phyloP scores from a whole-genome alignment of 2,113 vertebrate species.

The Romanogobio albipinnatus region DNA sequence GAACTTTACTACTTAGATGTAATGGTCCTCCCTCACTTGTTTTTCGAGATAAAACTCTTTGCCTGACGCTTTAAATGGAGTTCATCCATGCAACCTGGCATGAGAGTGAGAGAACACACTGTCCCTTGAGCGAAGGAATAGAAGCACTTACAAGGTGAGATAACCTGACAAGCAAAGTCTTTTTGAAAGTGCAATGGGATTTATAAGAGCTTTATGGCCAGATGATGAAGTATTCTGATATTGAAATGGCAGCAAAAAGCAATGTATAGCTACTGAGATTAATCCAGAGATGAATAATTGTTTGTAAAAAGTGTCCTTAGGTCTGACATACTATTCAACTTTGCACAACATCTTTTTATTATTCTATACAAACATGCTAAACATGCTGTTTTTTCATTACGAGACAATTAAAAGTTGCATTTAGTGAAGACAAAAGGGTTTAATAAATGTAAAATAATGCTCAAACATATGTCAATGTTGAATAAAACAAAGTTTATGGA shows the following conservation, averaged over 20 bases:
- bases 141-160: constrained; percentile 38
- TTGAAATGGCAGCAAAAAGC: constrained; percentile 3
- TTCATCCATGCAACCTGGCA: not conserved
- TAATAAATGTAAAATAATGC: too few species aligned
- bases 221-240: not conserved
- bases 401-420: not conserved
- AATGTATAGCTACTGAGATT: not conserved
- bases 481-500: too few species aligned
- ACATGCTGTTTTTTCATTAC: not conserved
- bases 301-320: not conserved
- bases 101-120: not conserved
- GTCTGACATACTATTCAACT: not conserved
- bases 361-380: not conserved
- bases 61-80: constrained; percentile 21
- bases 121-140: not conserved
- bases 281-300: not conserved
- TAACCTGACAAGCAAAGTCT: constrained; percentile 21
- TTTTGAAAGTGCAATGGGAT: not conserved
- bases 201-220: constrained; percentile 7
- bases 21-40: constrained; percentile 34
- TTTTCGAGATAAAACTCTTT: constrained; percentile 27
- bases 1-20: constrained; percentile 29
- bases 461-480: too few species aligned
- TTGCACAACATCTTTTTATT: not conserved
- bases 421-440: not conserved